Evolutionary conservation across 2,113 vertebrate genomes (phyloP).

Genomic region (Morphnarchus princeps): DNA sequence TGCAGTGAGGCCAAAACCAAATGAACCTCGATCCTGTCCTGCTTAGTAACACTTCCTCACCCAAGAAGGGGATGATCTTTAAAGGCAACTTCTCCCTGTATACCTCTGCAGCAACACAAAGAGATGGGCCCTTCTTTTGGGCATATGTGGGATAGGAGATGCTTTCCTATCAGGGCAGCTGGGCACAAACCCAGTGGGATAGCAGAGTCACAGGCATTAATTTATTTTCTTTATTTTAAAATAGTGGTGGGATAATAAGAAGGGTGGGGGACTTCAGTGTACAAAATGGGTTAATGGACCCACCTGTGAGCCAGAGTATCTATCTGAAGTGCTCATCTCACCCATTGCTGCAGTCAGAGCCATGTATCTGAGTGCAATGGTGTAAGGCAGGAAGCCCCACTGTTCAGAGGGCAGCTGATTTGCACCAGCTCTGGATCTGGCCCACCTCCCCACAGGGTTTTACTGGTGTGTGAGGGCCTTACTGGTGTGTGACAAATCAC

Average conservation of each 20-base stretch:
- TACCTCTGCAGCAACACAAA: not conserved
- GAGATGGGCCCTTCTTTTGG: not conserved
- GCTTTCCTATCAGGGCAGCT: not conserved
- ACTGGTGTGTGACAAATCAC: not conserved
- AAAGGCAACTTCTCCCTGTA: not conserved
- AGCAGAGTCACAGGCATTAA: accelerated
- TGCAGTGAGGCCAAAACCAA: not conserved
- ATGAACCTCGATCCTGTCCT: not conserved
- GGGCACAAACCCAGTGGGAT: not conserved
- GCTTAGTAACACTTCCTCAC: not conserved
- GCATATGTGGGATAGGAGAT: not conserved
- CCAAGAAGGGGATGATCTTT: not conserved
- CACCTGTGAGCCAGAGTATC: accelerated
- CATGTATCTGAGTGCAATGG: accelerated
- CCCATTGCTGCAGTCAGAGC: accelerated
- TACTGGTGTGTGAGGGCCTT: not conserved
- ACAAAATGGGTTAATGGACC: not conserved
- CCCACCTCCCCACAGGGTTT: accelerated
- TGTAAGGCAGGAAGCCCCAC: not conserved
- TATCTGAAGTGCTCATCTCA: not conserved
- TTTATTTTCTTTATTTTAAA: not conserved
- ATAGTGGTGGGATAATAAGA: not conserved
- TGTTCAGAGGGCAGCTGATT: not conserved
- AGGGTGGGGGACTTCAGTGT: accelerated
- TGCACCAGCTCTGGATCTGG: not conserved